A percentile compares a stretch with the other conserved stretches of the same genome.
These are phyloP conservation scores for Hyperopisus bebe DNA, from an alignment of 2,113 vertebrate genomes.

Conservation along the genomic window DNA sequence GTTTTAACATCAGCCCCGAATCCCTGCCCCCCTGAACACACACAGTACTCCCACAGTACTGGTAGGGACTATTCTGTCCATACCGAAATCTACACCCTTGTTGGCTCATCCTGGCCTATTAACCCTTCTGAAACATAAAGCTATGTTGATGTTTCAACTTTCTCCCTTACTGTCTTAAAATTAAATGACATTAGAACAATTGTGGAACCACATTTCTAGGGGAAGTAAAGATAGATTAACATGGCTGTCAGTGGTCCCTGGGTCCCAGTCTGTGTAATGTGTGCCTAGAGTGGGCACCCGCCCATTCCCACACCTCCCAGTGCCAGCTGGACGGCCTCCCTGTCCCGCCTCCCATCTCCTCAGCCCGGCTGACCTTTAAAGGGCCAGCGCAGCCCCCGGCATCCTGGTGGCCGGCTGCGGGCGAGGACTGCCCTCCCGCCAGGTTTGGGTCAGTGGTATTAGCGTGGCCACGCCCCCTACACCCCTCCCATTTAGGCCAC, in stretches of 20 bases:
- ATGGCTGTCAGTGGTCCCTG: slow-evolving; percentile 1
- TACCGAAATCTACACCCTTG: neutral
- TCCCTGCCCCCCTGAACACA: neutral
- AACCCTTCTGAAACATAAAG: neutral
- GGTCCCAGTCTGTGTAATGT: neutral
- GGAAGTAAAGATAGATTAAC: neutral
- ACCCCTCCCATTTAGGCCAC: neutral
- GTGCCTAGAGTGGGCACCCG: slow-evolving; percentile 3
- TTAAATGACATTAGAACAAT: neutral
- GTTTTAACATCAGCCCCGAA: neutral
- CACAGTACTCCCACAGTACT: neutral
- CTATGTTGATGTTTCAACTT: neutral
- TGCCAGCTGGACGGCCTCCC: slow-evolving; percentile 30
- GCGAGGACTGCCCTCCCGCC: slow-evolving; percentile 53
- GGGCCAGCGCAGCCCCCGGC: slow-evolving; percentile 61
- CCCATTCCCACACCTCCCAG: slow-evolving; percentile 11
- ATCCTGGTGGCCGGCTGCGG: slow-evolving; percentile 56
- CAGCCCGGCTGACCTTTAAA: slow-evolving; percentile 66
- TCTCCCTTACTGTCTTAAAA: neutral
- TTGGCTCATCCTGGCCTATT: neutral
- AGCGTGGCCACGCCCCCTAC: neutral
- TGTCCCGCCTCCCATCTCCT: slow-evolving; percentile 27
- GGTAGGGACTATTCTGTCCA: neutral
- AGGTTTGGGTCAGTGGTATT: slow-evolving; percentile 44
- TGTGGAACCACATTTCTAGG: neutral